A percentile compares a stretch with the other conserved stretches of the same genome.
Evolutionary conservation across 2,797 vertebrate genomes (phyloP).

Genomic region (Intellagama lesueurii): DNA sequence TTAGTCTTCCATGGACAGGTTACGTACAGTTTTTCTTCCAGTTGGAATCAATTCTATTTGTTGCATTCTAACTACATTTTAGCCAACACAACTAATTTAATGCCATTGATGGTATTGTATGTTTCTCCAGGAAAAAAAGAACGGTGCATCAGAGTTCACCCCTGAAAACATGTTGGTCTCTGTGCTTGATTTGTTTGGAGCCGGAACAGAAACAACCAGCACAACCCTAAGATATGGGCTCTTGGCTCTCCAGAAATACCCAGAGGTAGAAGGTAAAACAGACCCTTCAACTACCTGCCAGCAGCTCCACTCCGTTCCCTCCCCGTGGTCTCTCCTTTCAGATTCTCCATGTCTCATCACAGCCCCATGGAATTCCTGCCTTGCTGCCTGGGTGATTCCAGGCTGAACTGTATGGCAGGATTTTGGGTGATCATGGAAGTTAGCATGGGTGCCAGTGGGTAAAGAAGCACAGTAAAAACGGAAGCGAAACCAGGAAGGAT

Average conservation of each 20-base stretch:
- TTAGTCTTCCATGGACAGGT: too few relatives aligned
- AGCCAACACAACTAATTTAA: background rate
- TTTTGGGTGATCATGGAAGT: too few relatives aligned
- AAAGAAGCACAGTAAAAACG: too few relatives aligned
- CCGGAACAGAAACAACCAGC: slow-evolving; percentile 64
- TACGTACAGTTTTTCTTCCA: too few relatives aligned
- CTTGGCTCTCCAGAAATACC: slow-evolving; percentile 55
- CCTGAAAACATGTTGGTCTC: slow-evolving; percentile 30
- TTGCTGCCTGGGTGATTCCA: too few relatives aligned
- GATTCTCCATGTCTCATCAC: too few relatives aligned
- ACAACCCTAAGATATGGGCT: slow-evolving; percentile 52
- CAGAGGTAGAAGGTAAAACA: slow-evolving; percentile 65
- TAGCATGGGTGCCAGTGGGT: too few relatives aligned
- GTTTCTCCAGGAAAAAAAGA: slow-evolving; percentile 14
- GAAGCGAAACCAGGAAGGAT: too few relatives aligned
- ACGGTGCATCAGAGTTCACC: slow-evolving; percentile 15
- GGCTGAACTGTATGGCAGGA: too few relatives aligned
- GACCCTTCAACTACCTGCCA: background rate
- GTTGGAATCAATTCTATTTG: background rate
- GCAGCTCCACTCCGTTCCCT: too few relatives aligned
- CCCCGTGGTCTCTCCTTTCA: too few relatives aligned
- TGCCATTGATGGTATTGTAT: background rate
- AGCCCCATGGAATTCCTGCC: too few relatives aligned
- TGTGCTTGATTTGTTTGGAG: slow-evolving; percentile 27
- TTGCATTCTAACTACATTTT: background rate